Evolutionary conservation across 2,797 vertebrate species (phyloP).

Genomic region (Semotilus atromaculatus): DNA sequence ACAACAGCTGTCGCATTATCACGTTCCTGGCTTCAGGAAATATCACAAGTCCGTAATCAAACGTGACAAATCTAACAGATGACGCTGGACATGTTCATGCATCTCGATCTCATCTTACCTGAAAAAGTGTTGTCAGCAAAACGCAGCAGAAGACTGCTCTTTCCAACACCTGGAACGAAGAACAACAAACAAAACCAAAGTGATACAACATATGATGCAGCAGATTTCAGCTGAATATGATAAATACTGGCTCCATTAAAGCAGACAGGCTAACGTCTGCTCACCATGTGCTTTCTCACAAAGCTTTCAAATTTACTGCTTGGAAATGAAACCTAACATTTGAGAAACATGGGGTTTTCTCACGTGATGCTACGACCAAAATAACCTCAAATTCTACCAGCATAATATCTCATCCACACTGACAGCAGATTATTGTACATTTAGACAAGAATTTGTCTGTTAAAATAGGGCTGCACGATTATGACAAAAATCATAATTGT

Average conservation of each 20-base stretch:
- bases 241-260: background rate
- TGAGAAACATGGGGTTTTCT: slow-evolving; percentile 33
- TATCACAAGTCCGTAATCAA: background rate
- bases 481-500: too few species aligned
- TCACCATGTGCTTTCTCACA: background rate
- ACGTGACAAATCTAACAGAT: background rate
- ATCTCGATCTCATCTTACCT: slow-evolving; percentile 83
- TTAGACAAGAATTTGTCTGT: background rate
- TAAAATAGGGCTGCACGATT: too few species aligned
- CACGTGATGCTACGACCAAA: background rate
- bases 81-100: background rate
- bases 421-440: background rate
- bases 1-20: background rate
- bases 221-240: background rate
- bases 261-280: background rate
- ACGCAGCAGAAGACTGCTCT: slow-evolving; percentile 97
- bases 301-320: background rate
- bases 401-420: background rate
- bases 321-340: background rate
- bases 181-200: slow-evolving; percentile 57
- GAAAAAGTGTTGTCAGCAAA: slow-evolving; percentile 99
- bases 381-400: background rate
- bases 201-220: background rate
- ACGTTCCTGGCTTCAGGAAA: background rate
- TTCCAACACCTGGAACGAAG: slow-evolving; percentile 89